These are phyloP conservation scores for Oophaga sylvatica DNA, from an alignment of 2,797 vertebrate genomes.

Conservation along the genomic window DNA sequence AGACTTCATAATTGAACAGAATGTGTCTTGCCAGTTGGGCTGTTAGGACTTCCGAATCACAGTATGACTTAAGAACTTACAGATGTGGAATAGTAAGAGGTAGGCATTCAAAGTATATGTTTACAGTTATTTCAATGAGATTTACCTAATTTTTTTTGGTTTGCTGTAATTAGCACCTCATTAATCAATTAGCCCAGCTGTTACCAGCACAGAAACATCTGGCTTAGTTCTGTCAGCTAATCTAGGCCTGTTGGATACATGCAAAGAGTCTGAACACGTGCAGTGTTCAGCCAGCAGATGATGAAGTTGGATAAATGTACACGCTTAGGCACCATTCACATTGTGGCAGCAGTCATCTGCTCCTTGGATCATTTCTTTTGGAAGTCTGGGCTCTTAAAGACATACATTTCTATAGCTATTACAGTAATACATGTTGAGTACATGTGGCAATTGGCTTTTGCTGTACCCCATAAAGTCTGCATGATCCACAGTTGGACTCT, in stretches of 20 bases:
- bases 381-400: background rate
- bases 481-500: background rate
- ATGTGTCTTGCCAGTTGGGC: background rate
- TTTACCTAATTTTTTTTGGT: background rate
- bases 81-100: constrained; percentile 3
- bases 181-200: constrained; percentile 39
- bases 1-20: too few relatives aligned
- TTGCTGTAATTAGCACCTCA: constrained; percentile 38
- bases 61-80: background rate
- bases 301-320: background rate
- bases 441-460: background rate
- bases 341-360: constrained; percentile 2
- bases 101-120: background rate
- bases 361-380: background rate
- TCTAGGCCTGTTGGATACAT: constrained; percentile 16
- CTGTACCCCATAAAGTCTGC: background rate
- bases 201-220: constrained; percentile 33
- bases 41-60: background rate
- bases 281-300: constrained; percentile 17
- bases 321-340: background rate
- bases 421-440: background rate
- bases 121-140: constrained; percentile 36
- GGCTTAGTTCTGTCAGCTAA: constrained; percentile 25
- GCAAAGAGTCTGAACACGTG: constrained; percentile 5
- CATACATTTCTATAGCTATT: background rate